Percentiles rank a stretch among this genome's conserved stretches.
These are phyloP conservation scores for Hypercompe scribonia DNA, from an alignment of 2,888 invertebrate genomes.

Conservation along the genomic window DNA sequence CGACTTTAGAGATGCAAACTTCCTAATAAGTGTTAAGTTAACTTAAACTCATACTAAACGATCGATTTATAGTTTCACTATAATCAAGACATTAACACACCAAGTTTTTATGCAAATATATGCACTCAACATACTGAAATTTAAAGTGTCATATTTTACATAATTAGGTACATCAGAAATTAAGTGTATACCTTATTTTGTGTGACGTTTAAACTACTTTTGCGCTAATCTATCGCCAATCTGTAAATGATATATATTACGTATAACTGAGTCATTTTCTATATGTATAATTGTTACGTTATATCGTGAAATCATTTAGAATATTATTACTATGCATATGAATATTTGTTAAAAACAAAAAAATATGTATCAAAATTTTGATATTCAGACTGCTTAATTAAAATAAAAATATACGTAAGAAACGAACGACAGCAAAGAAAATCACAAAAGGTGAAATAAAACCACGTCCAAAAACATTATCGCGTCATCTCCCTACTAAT, in stretches of 20 bases:
- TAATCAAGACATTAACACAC: neutral
- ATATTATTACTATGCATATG: neutral
- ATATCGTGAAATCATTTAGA: neutral
- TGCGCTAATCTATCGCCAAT: neutral
- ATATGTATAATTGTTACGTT: neutral
- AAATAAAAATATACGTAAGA: slow-evolving; percentile 13
- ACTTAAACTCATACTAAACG: slow-evolving; percentile 61
- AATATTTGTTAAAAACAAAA: neutral
- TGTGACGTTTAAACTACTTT: too few species aligned
- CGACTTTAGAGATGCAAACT: slow-evolving; percentile 58
- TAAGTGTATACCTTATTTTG: too few species aligned
- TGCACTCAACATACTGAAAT: too few species aligned
- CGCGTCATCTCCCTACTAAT: slow-evolving; percentile 42
- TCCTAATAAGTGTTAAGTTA: slow-evolving; percentile 55
- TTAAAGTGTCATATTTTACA: too few species aligned
- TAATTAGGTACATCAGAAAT: too few species aligned
- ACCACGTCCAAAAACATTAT: slow-evolving; percentile 33
- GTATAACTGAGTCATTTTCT: neutral
- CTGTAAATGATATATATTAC: neutral
- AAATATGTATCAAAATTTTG: neutral
- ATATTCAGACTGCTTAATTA: neutral
- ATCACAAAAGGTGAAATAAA: slow-evolving; percentile 5
- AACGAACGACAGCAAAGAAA: slow-evolving; percentile 19
- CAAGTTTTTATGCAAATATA: too few species aligned
- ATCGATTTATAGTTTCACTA: slow-evolving; percentile 30